Evolutionary conservation across 2,797 vertebrate genomes (phyloP).

Genomic region (Lutjanus argentimaculatus): DNA sequence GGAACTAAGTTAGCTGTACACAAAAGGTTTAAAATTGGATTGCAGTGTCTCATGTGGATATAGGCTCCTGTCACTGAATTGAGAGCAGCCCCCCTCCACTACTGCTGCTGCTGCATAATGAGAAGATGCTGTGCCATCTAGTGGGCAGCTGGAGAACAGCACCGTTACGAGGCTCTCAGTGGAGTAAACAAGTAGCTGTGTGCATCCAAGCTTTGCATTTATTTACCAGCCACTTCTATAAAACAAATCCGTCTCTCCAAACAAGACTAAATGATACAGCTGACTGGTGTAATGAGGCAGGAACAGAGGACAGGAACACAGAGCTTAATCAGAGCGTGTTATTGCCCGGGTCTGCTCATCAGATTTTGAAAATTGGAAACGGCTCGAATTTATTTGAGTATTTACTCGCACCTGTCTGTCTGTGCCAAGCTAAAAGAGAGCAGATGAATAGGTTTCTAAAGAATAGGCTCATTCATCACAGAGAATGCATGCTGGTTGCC

Average conservation of each 20-base stretch:
- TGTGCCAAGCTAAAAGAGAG: constrained; percentile 8
- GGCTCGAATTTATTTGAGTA: constrained; percentile 6
- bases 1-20: constrained; percentile 68
- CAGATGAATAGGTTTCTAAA: constrained; percentile 21
- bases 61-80: constrained; percentile 49
- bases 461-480: constrained; percentile 29
- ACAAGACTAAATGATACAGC: constrained; percentile 52
- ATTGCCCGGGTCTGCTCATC: constrained; percentile 24
- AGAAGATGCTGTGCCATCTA: constrained; percentile 84
- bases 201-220: constrained; percentile 61
- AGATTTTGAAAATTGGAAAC: constrained; percentile 36
- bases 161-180: background rate
- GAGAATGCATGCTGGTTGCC: constrained; percentile 17
- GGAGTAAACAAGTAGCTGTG: constrained; percentile 62
- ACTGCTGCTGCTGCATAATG: constrained; percentile 54
- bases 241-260: constrained; percentile 61
- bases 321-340: constrained; percentile 42
- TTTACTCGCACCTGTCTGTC: constrained; percentile 27
- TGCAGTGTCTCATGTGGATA: constrained; percentile 57
- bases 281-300: constrained; percentile 53
- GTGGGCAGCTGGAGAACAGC: constrained; percentile 67
- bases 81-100: constrained; percentile 59
- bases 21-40: constrained; percentile 69
- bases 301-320: constrained; percentile 32
- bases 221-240: constrained; percentile 66